Evolutionary conservation across 1,140 invertebrate genomes (phyloP).

Genomic region (Bilobella aurantiaca): DNA sequence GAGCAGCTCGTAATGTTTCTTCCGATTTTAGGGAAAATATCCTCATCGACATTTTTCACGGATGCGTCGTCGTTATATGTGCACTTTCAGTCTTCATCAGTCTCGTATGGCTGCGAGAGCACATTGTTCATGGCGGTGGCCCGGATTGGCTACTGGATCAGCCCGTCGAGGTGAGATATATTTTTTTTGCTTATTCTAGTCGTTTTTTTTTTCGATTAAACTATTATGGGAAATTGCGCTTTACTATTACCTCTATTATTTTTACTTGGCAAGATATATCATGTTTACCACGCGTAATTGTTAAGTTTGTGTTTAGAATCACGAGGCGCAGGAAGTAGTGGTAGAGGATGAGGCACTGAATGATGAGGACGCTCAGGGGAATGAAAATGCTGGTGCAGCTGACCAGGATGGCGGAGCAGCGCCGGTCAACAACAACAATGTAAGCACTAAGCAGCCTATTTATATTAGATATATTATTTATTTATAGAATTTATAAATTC

Average conservation of each 20-base stretch:
- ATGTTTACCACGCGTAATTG: background rate
- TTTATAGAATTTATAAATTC: background rate
- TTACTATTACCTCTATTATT: too few species aligned
- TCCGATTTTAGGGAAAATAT: constrained; percentile 62
- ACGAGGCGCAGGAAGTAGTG: constrained; percentile 22
- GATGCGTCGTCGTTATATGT: constrained; percentile 91
- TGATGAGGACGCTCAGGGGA: constrained; percentile 9
- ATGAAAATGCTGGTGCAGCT: constrained; percentile 32
- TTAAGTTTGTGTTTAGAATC: constrained; percentile 16
- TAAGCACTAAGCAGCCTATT: background rate
- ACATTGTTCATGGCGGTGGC: constrained; percentile 92
- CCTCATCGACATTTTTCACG: constrained; percentile 85
- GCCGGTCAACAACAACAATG: background rate
- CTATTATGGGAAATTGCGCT: too few species aligned
- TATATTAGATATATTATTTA: background rate
- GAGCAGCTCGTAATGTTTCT: constrained; percentile 19
- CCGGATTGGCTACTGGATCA: constrained; percentile 75
- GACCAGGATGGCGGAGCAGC: constrained; percentile 17
- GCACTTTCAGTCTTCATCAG: constrained; percentile 95
- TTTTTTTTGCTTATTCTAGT: too few species aligned
- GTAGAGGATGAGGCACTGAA: constrained; percentile 23
- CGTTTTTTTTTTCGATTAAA: too few species aligned
- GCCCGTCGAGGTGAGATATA: constrained; percentile 26
- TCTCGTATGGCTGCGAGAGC: constrained; percentile 91
- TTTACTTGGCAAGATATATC: background rate